These are phyloP conservation scores for Penelope pileata DNA, from an alignment of 2,113 vertebrate genomes.

Conservation along the genomic window DNA sequence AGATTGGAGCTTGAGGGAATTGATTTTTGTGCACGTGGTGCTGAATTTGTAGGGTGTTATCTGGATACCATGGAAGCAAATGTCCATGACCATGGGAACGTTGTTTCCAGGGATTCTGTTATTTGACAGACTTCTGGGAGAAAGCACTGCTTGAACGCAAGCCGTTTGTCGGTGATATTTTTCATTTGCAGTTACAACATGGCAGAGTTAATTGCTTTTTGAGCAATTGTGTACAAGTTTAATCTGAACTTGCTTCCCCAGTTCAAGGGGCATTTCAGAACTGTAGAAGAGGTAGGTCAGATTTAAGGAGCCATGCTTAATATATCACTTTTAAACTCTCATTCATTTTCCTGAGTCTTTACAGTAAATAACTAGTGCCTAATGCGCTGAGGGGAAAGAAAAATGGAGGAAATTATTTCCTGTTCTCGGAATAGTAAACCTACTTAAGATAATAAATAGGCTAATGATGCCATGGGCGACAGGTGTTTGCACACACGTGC, in stretches of 20 bases:
- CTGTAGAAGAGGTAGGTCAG: background rate
- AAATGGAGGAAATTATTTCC: background rate
- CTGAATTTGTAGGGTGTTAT: background rate
- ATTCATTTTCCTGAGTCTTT: background rate
- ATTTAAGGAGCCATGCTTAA: background rate
- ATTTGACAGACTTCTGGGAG: background rate
- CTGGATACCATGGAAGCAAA: background rate
- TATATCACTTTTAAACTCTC: background rate
- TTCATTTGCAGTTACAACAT: background rate
- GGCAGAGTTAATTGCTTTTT: background rate
- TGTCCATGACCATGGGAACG: accelerated
- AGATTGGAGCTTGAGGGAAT: background rate
- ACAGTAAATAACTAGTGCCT: background rate
- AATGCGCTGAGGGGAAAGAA: background rate
- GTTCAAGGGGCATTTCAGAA: background rate
- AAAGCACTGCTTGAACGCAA: background rate
- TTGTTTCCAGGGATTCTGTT: background rate
- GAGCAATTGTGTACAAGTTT: background rate
- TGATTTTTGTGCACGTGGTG: background rate
- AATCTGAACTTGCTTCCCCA: background rate
- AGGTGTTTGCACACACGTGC: accelerated
- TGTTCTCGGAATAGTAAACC: background rate
- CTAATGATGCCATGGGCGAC: background rate
- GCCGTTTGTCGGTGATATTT: background rate
- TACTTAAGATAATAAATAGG: background rate